These are phyloP conservation scores for Troides aeacus DNA, from an alignment of 2,888 invertebrate genomes.

Conservation along the genomic window DNA sequence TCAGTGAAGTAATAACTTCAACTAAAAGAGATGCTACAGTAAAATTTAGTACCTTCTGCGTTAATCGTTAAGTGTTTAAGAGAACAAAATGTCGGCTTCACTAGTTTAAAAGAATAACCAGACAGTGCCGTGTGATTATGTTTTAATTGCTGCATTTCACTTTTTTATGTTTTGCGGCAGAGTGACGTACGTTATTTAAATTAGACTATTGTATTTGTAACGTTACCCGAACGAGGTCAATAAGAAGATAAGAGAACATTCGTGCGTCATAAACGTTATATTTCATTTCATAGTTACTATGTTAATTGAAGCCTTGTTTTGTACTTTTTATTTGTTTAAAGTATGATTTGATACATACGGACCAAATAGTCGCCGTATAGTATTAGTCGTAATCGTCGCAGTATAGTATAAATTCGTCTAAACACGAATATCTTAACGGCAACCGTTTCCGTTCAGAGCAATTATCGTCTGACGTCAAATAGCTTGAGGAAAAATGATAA, in stretches of 20 bases:
- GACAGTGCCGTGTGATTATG: background rate
- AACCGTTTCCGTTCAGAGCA: constrained; percentile 56
- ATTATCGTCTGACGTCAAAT: constrained; percentile 59
- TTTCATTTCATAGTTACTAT: constrained; percentile 19
- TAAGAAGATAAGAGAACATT: constrained; percentile 56
- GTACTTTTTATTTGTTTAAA: background rate
- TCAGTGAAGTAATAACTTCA: too few relatives aligned
- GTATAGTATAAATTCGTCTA: constrained; percentile 29
- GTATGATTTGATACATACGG: background rate
- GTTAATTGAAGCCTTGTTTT: constrained; percentile 20
- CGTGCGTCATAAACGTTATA: constrained; percentile 55
- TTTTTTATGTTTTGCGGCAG: background rate
- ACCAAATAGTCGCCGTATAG: background rate
- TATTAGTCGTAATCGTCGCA: background rate
- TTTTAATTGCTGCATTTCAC: background rate
- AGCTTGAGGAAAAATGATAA: constrained; percentile 27
- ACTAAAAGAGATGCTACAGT: too few relatives aligned
- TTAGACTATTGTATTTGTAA: constrained; percentile 56
- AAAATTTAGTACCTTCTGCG: too few relatives aligned
- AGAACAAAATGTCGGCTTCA: background rate
- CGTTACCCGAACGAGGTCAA: constrained; percentile 65
- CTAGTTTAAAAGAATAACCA: background rate
- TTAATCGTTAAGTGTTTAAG: background rate
- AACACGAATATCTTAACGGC: constrained; percentile 63
- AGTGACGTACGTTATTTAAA: constrained; percentile 47